Evolutionary conservation across 2,113 vertebrate genomes (phyloP).

Genomic region (Myotis davidii): DNA sequence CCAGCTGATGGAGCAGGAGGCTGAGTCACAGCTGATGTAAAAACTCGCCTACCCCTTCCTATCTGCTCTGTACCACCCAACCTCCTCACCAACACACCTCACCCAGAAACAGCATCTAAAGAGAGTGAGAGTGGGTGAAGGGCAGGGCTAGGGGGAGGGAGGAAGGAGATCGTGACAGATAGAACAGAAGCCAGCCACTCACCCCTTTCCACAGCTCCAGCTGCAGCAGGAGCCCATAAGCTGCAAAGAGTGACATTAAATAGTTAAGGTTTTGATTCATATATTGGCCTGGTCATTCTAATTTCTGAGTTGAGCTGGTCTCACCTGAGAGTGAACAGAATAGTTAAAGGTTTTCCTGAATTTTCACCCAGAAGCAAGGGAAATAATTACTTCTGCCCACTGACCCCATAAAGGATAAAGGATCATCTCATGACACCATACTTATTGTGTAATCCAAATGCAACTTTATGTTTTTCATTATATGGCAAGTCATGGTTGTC

Average conservation of each 20-base stretch:
- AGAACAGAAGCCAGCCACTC: background rate
- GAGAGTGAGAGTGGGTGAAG: no score
- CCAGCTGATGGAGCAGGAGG: background rate
- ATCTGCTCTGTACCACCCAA: background rate
- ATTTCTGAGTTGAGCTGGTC: background rate
- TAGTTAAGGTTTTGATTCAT: background rate
- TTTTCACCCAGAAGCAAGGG: background rate
- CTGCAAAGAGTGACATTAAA: background rate
- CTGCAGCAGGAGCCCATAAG: background rate
- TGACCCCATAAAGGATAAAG: background rate
- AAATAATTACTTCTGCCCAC: background rate
- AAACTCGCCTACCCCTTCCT: background rate
- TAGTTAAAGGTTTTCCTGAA: background rate
- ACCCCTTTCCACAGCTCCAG: accelerated
- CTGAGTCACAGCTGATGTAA: background rate
- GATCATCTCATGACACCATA: background rate
- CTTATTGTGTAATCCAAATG: background rate
- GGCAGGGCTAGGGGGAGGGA: background rate
- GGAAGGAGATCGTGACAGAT: background rate
- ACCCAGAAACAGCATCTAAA: background rate
- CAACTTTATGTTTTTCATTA: background rate
- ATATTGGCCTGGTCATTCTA: background rate
- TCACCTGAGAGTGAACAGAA: background rate
- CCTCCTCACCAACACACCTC: no score
- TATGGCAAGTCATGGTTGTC: background rate